Evolutionary conservation across 2,888 invertebrate genomes (phyloP), one percentile per base, ranked within the genome.

Genomic region (Orthosia gracilis): DNA sequence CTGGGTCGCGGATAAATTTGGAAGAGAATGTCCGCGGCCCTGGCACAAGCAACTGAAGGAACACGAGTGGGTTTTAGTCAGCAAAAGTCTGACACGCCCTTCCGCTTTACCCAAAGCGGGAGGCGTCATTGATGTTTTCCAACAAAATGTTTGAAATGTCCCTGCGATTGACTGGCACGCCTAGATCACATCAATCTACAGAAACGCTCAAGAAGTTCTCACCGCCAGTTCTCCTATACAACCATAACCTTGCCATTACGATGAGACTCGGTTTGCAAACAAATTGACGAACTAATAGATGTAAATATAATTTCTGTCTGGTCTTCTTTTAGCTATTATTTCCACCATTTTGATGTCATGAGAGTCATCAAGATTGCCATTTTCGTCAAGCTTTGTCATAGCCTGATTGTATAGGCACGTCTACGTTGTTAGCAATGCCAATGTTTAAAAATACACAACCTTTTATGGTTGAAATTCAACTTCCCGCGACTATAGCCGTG

Each of bases 401-500:
- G n/a, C 12, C 9, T n/a, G 21, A 47, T 45, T 77, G 17, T 54
- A 54, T 26, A 13, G 18, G 13, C 15, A 21, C 11, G 45, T 68
- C 13, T 50, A 21, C 18, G n/a, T 9, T 49, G 26, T 40, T 54
- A 26, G 5, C n/a, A 49, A 17, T 13, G 52, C 18, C n/a, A 18
- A 69, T 62, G 68, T 80, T 78, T 59, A 50, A 66, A 76, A 64
- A 71, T 62, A 68, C 45, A 67, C 49, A 76, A 75, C 61, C 70
- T 73, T 72, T 54, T 61, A 73, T 65, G 72, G 62, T 80, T 85
- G 23, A 77, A 73, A 77, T 75, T 75, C 61, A 80, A 80, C 77
- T 75, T 77, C 67, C 86, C 59, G 75, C 73, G 31, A 59, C 71
- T 70, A 59, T 62, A 74, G 72, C 64, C 83, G 85, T 84, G 69